A percentile compares a stretch with the other conserved stretches of the same genome.
Conservation (phyloP, 2,113 vertebrate species). For the Emydocephalus ijimae region DNA sequence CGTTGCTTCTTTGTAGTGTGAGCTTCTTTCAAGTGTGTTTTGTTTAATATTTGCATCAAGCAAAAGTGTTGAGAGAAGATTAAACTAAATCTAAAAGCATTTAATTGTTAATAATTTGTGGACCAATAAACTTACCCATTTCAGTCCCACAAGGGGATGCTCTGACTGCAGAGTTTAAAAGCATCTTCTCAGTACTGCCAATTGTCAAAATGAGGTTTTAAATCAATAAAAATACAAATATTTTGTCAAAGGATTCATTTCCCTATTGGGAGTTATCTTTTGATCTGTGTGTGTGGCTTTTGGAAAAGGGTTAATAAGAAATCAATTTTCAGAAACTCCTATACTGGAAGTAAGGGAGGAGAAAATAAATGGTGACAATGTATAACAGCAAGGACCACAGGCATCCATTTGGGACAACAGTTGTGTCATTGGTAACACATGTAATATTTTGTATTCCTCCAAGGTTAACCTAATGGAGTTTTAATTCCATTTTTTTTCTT, state of each 20-base stretch:
- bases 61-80: constrained; percentile 48
- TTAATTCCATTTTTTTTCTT: not conserved
- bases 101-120: constrained; percentile 38
- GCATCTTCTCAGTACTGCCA: not conserved
- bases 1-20: not conserved
- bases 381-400: not conserved
- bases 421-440: not conserved
- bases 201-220: constrained; percentile 30
- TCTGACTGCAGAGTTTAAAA: constrained; percentile 31
- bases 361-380: not conserved
- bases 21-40: constrained; percentile 18
- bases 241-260: constrained; percentile 33
- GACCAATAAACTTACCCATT: constrained; percentile 46
- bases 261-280: constrained; percentile 12
- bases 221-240: constrained; percentile 38
- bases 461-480: not conserved
- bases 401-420: not conserved
- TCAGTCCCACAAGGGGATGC: constrained; percentile 20
- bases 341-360: constrained; percentile 15
- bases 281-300: constrained; percentile 6
- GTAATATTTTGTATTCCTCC: not conserved
- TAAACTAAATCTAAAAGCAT: constrained; percentile 26
- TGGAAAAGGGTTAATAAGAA: not conserved
- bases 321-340: not conserved
- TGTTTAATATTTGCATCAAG: constrained; percentile 44